Evolutionary conservation across 2,888 invertebrate species (phyloP).

Genomic region (Bellardia bayeri): DNA sequence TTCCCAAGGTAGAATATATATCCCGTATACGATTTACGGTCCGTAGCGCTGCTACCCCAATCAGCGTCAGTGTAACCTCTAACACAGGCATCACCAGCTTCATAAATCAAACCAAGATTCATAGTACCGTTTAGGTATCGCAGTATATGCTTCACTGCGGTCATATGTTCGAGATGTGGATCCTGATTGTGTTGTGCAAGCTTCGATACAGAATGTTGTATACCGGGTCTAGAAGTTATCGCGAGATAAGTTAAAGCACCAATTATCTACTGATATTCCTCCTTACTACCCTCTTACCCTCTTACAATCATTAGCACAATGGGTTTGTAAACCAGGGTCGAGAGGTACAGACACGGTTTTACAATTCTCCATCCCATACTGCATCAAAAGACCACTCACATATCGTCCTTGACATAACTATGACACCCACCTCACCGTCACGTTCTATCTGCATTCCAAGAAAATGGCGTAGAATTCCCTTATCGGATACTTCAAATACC

Average conservation of each 20-base stretch:
- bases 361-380: slow-evolving; percentile 45
- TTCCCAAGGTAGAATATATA: slow-evolving; percentile 31
- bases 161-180: slow-evolving; percentile 23
- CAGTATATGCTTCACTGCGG: slow-evolving; percentile 31
- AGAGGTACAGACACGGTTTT: slow-evolving; percentile 20
- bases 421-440: slow-evolving; percentile 45
- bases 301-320: slow-evolving; percentile 18
- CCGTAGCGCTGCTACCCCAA: slow-evolving; percentile 42
- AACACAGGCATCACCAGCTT: background rate
- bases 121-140: slow-evolving; percentile 11
- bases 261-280: slow-evolving; percentile 36
- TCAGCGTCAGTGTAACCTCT: slow-evolving; percentile 35
- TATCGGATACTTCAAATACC: slow-evolving; percentile 47
- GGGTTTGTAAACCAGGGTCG: slow-evolving; percentile 4
- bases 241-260: slow-evolving; percentile 2
- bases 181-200: slow-evolving; percentile 38
- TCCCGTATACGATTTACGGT: slow-evolving; percentile 53
- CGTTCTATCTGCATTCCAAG: slow-evolving; percentile 55
- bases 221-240: slow-evolving; percentile 27
- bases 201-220: slow-evolving; percentile 31
- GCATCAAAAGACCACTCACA: slow-evolving; percentile 20
- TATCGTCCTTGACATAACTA: slow-evolving; percentile 45
- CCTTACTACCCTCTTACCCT: background rate
- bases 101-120: background rate
- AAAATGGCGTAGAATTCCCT: slow-evolving; percentile 51